Evolutionary conservation across 2,797 vertebrate species (phyloP).

Genomic region (Rallus crepitans): DNA sequence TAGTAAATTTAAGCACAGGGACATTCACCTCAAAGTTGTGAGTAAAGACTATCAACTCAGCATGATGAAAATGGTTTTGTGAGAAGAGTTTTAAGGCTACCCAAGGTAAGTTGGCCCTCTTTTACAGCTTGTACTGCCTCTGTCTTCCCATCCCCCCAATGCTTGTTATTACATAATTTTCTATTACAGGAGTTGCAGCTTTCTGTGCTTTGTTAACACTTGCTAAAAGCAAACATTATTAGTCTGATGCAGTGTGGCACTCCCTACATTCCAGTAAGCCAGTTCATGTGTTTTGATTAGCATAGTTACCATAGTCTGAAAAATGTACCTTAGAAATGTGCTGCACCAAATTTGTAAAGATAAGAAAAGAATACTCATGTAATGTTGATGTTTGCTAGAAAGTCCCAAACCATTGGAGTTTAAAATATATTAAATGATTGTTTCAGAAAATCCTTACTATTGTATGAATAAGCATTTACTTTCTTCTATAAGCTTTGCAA

Average conservation of each 20-base stretch:
- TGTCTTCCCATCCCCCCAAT: neutral
- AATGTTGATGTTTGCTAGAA: neutral
- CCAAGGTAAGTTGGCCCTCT: neutral
- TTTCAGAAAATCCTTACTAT: neutral
- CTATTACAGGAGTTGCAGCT: neutral
- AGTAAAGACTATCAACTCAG: neutral
- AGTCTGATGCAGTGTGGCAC: neutral
- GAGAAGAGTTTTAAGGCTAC: neutral
- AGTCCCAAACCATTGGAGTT: neutral
- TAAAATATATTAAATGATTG: neutral
- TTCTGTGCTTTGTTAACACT: neutral
- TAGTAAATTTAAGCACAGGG: conserved; percentile 74
- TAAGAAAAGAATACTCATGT: neutral
- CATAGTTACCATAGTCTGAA: neutral
- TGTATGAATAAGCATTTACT: neutral
- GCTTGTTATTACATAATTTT: neutral
- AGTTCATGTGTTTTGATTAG: neutral
- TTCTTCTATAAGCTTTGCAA: neutral
- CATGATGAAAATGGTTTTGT: neutral
- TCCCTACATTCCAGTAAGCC: neutral
- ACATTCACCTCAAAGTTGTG: neutral
- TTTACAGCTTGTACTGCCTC: neutral
- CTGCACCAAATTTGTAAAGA: neutral
- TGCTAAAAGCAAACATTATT: neutral
- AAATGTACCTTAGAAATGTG: neutral